phyloP scores from a whole-genome alignment of 2,113 vertebrate genomes.

The Garra rufa region DNA sequence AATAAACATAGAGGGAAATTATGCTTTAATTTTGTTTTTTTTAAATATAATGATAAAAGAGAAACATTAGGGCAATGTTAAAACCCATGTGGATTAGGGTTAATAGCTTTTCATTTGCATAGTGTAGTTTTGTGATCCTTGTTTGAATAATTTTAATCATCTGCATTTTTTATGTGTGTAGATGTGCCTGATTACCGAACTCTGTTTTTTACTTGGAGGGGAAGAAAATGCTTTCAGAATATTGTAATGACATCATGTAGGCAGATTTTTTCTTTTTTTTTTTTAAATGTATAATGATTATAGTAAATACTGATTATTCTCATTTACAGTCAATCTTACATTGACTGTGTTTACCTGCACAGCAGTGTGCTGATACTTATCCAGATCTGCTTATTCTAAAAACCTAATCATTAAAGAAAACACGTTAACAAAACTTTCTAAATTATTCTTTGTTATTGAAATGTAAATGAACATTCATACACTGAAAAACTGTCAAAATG shows the following conservation, averaged over 20 bases:
- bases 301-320: background rate
- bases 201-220: background rate
- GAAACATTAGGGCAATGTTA: background rate
- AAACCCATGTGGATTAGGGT: background rate
- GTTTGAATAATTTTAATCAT: constrained; percentile 5
- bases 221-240: background rate
- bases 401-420: background rate
- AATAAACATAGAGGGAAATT: background rate
- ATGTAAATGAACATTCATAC: background rate
- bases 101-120: background rate
- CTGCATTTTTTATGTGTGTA: background rate
- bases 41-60: background rate
- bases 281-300: background rate
- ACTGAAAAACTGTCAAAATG: background rate
- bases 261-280: background rate
- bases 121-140: constrained; percentile 24
- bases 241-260: background rate
- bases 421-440: background rate
- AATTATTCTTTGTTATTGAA: background rate
- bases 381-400: background rate
- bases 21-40: background rate
- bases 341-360: background rate
- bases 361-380: background rate
- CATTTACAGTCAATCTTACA: background rate
- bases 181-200: background rate